phyloP scores from a whole-genome alignment of 2,888 invertebrate species.

The Nemapogon koenigi region DNA sequence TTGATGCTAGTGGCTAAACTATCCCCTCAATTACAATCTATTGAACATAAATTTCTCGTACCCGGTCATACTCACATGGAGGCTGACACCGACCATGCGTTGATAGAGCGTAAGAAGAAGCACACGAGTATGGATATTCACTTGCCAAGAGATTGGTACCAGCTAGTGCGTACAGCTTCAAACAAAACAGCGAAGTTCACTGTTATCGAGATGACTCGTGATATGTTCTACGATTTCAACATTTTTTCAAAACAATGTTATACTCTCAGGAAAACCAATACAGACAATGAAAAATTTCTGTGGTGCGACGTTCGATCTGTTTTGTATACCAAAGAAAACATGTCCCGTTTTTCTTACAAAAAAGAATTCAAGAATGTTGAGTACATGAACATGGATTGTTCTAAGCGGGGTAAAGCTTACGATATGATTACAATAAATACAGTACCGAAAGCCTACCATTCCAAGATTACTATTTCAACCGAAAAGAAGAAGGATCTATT shows the following conservation, averaged over 20 bases:
- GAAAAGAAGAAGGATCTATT: constrained; percentile 14
- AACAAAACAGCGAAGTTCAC: constrained; percentile 18
- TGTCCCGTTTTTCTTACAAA: too few species aligned
- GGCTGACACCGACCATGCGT: constrained; percentile 16
- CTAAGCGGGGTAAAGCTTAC: too few species aligned
- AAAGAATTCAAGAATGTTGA: too few species aligned
- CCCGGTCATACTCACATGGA: constrained; percentile 19
- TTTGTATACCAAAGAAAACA: too few species aligned
- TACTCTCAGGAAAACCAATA: constrained; percentile 12
- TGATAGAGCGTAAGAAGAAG: constrained; percentile 15
- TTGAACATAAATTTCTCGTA: constrained; percentile 20
- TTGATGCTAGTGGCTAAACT: constrained; percentile 14
- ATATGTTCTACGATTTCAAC: constrained; percentile 16
- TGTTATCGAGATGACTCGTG: constrained; percentile 17
- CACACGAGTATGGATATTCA: constrained; percentile 14
- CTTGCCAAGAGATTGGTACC: constrained; percentile 19
- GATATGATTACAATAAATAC: too few species aligned
- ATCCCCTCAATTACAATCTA: constrained; percentile 15
- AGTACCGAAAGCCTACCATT: too few species aligned
- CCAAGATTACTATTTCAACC: constrained; percentile 13
- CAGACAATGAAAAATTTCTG: constrained; percentile 15
- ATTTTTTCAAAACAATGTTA: constrained; percentile 15
- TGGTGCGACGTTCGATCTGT: constrained; percentile 11
- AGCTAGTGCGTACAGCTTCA: constrained; percentile 18
- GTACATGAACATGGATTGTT: too few species aligned